Base-by-base conservation (phyloP, 2,113 vertebrate genomes). In the Phrynocephalus versicolor region DNA sequence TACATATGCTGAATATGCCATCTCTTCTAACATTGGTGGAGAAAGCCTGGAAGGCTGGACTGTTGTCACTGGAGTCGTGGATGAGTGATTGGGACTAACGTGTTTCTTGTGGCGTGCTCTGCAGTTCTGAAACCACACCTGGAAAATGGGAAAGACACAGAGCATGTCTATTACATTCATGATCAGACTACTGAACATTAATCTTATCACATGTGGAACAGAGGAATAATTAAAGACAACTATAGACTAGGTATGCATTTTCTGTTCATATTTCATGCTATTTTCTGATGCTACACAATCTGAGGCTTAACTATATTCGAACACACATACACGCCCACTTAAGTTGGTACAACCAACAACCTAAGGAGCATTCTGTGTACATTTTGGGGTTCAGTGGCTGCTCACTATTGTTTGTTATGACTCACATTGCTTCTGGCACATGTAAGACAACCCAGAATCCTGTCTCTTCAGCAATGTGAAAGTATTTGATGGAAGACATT, bases 61-160 rank as follows among this genome's bases (percentile, higher is more conserved):
- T 0, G 97, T 96, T 41, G 96, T 96, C 93, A 98, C 95, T 7
- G 97, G 95, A 91, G 95, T 94, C 39, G 95, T 94, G 69, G 97
- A 98, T 21, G 96, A 97, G 90, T 98, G 97, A 80, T 97, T 97
- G 67, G 98, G 98, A 83, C 97, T 98, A 88, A 98, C 97, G 0
- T 99, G 98, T 90, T 99, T 99, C 97, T 99, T 99, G 84, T 99
- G 98, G 80, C 98, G 98, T 0, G 98, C 98, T 94, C 98, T 94
- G 91, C 98, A 99, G 84, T 99, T 99, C 92, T 99, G 98, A 96
- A 99, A 99, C 98, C 98, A 99, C 79, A 99, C 98, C 98, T 99
- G 91, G 23, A 84, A 75, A 82, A 23, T 65, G 35, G 82, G 18
- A 76, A n/a, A 82, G 71, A 81, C 25, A 83, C 41, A 69, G 55